Percentiles rank a stretch among this genome's conserved stretches.
These are phyloP conservation scores for Pseudopodoces humilis DNA, from an alignment of 2,113 vertebrate species.

Conservation along the genomic window DNA sequence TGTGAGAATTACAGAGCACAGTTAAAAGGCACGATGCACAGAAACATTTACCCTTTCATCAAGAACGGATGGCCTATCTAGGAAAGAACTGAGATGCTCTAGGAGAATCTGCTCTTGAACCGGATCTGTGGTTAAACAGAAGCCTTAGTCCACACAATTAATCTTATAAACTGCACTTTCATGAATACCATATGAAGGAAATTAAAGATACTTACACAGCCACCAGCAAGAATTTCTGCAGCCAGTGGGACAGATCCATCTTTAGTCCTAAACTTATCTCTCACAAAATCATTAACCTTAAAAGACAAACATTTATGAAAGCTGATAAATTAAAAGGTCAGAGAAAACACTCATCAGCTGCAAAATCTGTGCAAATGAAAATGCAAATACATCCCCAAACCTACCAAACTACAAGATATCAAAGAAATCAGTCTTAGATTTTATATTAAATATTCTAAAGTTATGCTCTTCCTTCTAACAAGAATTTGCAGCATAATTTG, in stretches of 20 bases:
- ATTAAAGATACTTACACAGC: constrained; percentile 83
- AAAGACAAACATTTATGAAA: constrained; percentile 52
- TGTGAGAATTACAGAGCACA: neutral
- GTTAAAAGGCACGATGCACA: constrained; percentile 47
- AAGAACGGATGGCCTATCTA: constrained; percentile 41
- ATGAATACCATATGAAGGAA: neutral
- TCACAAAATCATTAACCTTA: constrained; percentile 90
- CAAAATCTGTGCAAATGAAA: neutral
- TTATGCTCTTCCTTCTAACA: neutral
- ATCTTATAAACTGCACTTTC: neutral
- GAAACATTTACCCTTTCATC: constrained; percentile 66
- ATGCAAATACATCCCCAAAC: neutral
- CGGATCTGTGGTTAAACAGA: constrained; percentile 63
- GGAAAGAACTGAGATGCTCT: constrained; percentile 49
- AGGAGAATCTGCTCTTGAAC: constrained; percentile 38
- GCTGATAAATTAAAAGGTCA: constrained; percentile 18
- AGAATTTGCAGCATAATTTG: neutral
- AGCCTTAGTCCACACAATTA: constrained; percentile 47
- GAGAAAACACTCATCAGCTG: neutral
- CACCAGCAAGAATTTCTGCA: constrained; percentile 85
- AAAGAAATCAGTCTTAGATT: neutral
- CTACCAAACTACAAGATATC: neutral
- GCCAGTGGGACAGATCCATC: constrained; percentile 81
- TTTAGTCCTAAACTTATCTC: constrained; percentile 82
- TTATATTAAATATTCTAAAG: neutral